These are phyloP conservation scores for Ictalurus furcatus DNA, from an alignment of 2,113 vertebrate genomes.

Conservation along the genomic window DNA sequence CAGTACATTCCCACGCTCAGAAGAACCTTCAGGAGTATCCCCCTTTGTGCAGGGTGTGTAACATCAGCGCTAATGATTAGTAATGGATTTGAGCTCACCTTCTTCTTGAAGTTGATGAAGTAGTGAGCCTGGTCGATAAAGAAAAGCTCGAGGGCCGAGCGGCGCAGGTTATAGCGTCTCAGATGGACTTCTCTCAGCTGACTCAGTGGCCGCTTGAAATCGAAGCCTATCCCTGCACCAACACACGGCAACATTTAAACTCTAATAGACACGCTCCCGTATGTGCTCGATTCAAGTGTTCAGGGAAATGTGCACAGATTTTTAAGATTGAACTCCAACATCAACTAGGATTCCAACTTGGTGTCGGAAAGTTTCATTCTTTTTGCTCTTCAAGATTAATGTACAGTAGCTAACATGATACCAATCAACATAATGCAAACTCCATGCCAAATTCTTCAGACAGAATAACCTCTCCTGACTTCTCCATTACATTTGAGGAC, in stretches of 20 bases:
- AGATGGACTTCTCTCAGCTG: conserved; percentile 94
- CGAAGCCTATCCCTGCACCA: conserved; percentile 84
- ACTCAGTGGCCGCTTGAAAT: conserved; percentile 89
- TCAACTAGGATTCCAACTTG: neutral
- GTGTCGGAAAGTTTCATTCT: neutral
- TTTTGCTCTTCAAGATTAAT: neutral
- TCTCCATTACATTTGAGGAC: neutral
- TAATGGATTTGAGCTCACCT: conserved; percentile 66
- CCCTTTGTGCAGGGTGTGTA: neutral
- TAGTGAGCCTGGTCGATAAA: conserved; percentile 97
- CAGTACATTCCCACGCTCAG: neutral
- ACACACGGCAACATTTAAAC: neutral
- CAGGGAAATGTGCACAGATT: neutral
- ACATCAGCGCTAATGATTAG: neutral
- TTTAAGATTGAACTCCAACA: neutral
- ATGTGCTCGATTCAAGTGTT: neutral
- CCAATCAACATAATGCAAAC: neutral
- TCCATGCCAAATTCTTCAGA: neutral
- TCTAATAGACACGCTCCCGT: neutral
- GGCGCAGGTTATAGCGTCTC: conserved; percentile 93
- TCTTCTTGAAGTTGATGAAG: conserved; percentile 95
- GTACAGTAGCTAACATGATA: neutral
- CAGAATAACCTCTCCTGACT: neutral
- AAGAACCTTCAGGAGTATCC: neutral
- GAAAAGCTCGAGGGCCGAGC: conserved; percentile 94